Evolutionary conservation across 2,888 invertebrate species (phyloP), one percentile per base, ranked within the genome.

Genomic region (Taphrorychus bicolor): DNA sequence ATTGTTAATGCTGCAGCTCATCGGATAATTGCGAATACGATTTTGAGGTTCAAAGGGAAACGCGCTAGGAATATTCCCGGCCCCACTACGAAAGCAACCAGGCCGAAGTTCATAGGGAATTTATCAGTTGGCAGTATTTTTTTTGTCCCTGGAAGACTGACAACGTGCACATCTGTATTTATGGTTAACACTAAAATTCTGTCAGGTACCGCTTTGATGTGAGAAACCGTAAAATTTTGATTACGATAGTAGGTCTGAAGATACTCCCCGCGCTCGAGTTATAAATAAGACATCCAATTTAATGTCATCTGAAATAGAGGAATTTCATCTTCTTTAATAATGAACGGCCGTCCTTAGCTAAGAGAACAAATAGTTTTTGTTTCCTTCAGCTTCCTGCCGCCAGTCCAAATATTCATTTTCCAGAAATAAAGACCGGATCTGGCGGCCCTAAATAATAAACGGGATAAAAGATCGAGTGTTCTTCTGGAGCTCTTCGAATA

Each of bases 21-120:
- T 57, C 56, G 51, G 19, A 64, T 64, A 64, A 64, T 59, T 14
- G 42, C 45, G 41, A 59, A 59, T 51, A 40, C 42, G 54, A 51
- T 52, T 52, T 17, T 4, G 32, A 32, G 22, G 21, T 60, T 40
- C 40, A 60, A 52, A 40, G 19, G 17, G 53, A 52, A 40, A 49
- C 17, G 32, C 23, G 21, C 16, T n/a, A 24, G 5, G 32, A 59
- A 41, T 40, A 41, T 41, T 32, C 32, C 22, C 21, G 17, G 5
- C 14, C 23, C 23, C 23, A 9, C 14, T 23, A 53, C 2, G 53
- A 16, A 32, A 32, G 32, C 32, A 32, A 7, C 9, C 9, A 32
- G 32, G 32, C 32, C 32, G 11, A 2, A 32, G 32, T 32, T 32
- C 11, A 3, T 32, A 3, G 11, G 7, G 32, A n/a, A 32, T 32